These are phyloP conservation scores for Epizoanthus illoricatus DNA, from an alignment of 92 coral and sea anemone genomes.

Conservation along the genomic window DNA sequence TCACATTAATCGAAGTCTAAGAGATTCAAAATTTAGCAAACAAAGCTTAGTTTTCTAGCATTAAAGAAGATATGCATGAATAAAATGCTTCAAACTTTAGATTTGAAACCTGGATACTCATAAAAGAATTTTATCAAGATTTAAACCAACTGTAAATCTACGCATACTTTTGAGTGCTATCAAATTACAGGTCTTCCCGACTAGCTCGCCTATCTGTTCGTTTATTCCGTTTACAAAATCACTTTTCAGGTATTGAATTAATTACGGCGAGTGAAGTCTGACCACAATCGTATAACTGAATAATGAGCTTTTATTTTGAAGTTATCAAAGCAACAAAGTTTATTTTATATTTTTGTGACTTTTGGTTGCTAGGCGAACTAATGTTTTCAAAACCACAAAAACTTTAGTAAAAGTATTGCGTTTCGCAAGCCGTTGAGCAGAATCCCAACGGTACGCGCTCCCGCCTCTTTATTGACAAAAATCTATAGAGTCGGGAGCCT, in stretches of 20 bases:
- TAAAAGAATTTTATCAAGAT: conserved; percentile 25
- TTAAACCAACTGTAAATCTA: conserved; percentile 7
- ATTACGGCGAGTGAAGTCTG: conserved; percentile 5
- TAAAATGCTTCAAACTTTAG: conserved; percentile 4
- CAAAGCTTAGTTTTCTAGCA: conserved; percentile 4
- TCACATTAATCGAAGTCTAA: neutral
- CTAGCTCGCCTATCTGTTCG: neutral
- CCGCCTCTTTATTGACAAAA: conserved; percentile 1
- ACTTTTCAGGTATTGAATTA: neutral
- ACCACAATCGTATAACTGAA: conserved; percentile 22
- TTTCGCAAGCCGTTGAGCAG: neutral
- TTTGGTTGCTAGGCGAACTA: conserved; percentile 32
- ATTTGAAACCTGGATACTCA: conserved; percentile 23
- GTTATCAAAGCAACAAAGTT: conserved; percentile 13
- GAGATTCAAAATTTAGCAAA: neutral
- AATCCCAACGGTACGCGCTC: neutral
- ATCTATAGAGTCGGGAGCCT: neutral
- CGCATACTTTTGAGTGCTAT: neutral
- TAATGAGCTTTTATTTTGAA: conserved; percentile 17
- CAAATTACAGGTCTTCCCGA: conserved; percentile 4
- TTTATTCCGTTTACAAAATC: neutral
- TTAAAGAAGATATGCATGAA: neutral
- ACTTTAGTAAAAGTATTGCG: conserved; percentile 13
- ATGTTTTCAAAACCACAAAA: conserved; percentile 37
- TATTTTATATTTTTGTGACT: conserved; percentile 1